phyloP scores from a whole-genome alignment of 2,113 vertebrate species.

The Nymphicus hollandicus region DNA sequence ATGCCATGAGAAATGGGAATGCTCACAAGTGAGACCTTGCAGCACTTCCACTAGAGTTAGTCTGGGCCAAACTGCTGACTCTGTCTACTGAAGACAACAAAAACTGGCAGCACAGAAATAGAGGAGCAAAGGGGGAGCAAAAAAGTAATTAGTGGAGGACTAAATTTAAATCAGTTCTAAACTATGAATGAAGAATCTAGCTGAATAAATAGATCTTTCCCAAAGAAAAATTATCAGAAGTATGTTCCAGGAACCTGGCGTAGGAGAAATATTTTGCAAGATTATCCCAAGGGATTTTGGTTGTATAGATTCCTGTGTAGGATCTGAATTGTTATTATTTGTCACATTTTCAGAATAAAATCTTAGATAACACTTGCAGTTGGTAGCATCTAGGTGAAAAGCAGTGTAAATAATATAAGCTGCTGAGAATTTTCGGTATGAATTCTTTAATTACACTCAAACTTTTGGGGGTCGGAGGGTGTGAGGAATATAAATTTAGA shows the following conservation, averaged over 20 bases:
- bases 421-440: neutral
- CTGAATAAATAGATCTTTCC: neutral
- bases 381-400: neutral
- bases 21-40: neutral
- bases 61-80: neutral
- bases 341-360: neutral
- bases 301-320: neutral
- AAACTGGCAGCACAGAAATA: neutral
- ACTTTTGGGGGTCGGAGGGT: accelerated
- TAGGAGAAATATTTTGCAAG: neutral
- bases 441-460: neutral
- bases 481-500: neutral
- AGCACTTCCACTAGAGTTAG: neutral
- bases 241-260: neutral
- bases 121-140: neutral
- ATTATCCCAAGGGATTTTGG: neutral
- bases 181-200: neutral
- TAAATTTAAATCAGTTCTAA: neutral
- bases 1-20: neutral
- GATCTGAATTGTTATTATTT: neutral
- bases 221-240: neutral
- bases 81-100: neutral
- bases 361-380: neutral
- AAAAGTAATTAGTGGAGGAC: neutral
- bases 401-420: neutral